Evolutionary conservation across 2,888 invertebrate species (phyloP).

Genomic region (Rhingia campestris): DNA sequence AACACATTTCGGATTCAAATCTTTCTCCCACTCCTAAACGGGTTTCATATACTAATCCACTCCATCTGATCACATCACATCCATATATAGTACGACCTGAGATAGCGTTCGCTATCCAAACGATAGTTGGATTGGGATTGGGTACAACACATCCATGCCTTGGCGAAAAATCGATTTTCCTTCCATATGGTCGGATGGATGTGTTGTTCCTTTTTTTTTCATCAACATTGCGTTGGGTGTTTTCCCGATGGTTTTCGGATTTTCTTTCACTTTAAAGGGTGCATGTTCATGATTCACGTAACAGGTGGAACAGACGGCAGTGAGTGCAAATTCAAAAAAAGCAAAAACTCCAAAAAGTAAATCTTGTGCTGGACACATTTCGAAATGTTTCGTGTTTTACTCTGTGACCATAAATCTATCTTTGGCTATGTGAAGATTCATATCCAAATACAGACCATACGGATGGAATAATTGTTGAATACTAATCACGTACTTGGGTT

Average conservation of each 20-base stretch:
- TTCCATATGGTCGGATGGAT: slow-evolving; percentile 47
- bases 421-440: slow-evolving; percentile 36
- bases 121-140: slow-evolving; percentile 11
- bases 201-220: neutral
- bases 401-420: slow-evolving; percentile 54
- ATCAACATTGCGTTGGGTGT: slow-evolving; percentile 1
- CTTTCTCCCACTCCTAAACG: neutral
- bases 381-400: slow-evolving; percentile 22
- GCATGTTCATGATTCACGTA: slow-evolving; percentile 60
- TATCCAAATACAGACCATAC: slow-evolving; percentile 47
- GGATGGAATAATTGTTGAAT: slow-evolving; percentile 53
- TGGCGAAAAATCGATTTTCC: slow-evolving; percentile 61
- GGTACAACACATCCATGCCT: slow-evolving; percentile 13
- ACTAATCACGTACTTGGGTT: slow-evolving; percentile 38
- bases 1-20: slow-evolving; percentile 7
- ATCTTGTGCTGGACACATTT: slow-evolving; percentile 15
- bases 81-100: neutral
- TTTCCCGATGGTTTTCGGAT: slow-evolving; percentile 2
- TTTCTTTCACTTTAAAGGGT: slow-evolving; percentile 6
- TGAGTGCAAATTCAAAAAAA: neutral
- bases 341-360: slow-evolving; percentile 10
- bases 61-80: neutral
- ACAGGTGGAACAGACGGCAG: slow-evolving; percentile 59
- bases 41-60: neutral
- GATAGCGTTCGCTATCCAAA: slow-evolving; percentile 12